Conservation (phyloP, 2,888 invertebrate genomes). For the Chrysotoxum bicinctum region DNA sequence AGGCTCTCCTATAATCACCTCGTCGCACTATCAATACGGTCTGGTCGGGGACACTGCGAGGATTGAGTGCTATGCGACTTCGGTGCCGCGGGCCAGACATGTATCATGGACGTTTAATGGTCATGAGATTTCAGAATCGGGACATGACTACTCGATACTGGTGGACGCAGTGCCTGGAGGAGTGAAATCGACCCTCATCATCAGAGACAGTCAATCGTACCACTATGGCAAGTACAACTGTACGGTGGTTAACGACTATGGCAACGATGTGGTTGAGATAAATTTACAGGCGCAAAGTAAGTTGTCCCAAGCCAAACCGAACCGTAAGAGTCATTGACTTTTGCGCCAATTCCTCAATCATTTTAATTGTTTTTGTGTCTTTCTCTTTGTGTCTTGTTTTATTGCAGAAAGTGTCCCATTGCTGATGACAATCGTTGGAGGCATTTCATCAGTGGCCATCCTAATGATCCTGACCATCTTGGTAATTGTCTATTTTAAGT, state of each 20-base stretch:
- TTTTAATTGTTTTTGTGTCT: conserved; percentile 11
- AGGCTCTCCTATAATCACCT: conserved; percentile 90
- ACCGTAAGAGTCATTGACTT: neutral
- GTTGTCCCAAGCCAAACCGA: conserved; percentile 83
- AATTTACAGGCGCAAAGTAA: conserved; percentile 93
- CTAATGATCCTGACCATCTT: conserved; percentile 91
- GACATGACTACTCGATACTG: conserved; percentile 88
- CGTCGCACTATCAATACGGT: conserved; percentile 91
- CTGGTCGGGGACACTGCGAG: conserved; percentile 90
- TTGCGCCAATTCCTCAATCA: neutral
- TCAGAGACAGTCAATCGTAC: conserved; percentile 91
- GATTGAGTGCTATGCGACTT: conserved; percentile 94
- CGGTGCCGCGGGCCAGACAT: conserved; percentile 93
- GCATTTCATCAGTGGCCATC: conserved; percentile 90
- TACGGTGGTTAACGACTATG: conserved; percentile 95
- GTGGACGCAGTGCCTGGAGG: conserved; percentile 90
- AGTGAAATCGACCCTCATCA: conserved; percentile 93
- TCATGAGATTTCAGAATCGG: conserved; percentile 87
- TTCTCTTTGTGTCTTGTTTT: neutral
- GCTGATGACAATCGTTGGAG: conserved; percentile 91
- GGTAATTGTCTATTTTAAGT: conserved; percentile 89
- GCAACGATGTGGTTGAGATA: conserved; percentile 92
- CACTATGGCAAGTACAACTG: conserved; percentile 98
- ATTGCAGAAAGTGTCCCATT: conserved; percentile 89
- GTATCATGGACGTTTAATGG: conserved; percentile 95